These are phyloP conservation scores for Poeciliopsis retropinna DNA, from an alignment of 2,113 vertebrate species.

Conservation along the genomic window DNA sequence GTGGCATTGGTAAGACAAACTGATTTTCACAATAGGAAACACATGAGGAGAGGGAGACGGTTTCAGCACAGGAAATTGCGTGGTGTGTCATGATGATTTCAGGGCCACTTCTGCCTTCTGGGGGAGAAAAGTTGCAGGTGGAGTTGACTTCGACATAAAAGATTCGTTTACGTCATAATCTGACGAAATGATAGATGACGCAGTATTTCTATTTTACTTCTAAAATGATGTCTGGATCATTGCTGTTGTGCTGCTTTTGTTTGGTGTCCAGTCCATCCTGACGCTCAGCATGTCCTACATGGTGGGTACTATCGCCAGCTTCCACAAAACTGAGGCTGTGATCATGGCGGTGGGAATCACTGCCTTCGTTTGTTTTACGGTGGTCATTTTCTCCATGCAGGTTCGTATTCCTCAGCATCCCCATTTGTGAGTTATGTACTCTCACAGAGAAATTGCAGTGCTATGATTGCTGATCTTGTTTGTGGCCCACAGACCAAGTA, in stretches of 20 bases:
- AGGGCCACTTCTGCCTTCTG: neutral
- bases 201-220: neutral
- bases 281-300: slow-evolving; percentile 94
- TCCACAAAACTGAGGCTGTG: slow-evolving; percentile 88
- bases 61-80: neutral
- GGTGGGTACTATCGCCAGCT: slow-evolving; percentile 96
- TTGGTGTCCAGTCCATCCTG: slow-evolving; percentile 85
- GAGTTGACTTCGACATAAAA: no score
- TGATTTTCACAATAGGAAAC: neutral
- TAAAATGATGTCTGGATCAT: neutral
- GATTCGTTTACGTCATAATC: no score
- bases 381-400: slow-evolving; percentile 97
- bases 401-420: slow-evolving; percentile 48
- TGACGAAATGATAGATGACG: neutral
- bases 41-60: neutral
- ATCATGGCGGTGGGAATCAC: slow-evolving; percentile 97
- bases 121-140: neutral
- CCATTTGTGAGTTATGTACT: neutral
- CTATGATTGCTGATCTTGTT: neutral
- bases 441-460: neutral
- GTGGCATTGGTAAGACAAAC: slow-evolving; percentile 84
- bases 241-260: slow-evolving; percentile 21
- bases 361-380: slow-evolving; percentile 88
- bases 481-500: slow-evolving; percentile 86
- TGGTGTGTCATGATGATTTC: neutral